Percentiles rank a stretch among this genome's conserved stretches.
phyloP scores from a whole-genome alignment of 2,797 vertebrate species.

The Erethizon dorsatum region DNA sequence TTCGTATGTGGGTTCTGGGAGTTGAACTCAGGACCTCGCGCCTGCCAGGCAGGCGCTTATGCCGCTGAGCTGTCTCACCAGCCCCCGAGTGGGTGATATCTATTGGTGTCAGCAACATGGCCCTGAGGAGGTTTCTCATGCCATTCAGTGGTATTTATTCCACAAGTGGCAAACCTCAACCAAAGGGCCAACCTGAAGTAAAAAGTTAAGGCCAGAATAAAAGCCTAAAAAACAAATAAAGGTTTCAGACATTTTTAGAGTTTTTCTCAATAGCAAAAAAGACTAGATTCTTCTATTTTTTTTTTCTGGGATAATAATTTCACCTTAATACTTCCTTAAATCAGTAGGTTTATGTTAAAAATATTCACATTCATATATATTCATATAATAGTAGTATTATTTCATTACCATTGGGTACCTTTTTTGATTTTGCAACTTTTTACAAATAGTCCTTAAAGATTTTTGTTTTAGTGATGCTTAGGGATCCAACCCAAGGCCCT shows the following conservation, averaged over 20 bases:
- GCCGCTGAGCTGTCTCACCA: no score
- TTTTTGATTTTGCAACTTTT: constrained; percentile 31
- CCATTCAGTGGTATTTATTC: background rate
- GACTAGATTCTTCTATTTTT: background rate
- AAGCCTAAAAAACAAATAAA: background rate
- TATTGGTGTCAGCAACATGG: background rate
- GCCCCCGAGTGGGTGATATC: background rate
- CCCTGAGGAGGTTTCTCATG: background rate
- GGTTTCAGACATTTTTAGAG: background rate
- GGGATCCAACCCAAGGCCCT: background rate
- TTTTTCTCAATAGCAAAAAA: constrained; percentile 5
- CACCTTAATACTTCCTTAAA: constrained; percentile 46
- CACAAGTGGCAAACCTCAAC: background rate
- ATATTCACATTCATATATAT: background rate
- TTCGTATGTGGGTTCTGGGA: no score
- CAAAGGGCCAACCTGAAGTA: background rate
- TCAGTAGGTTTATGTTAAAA: background rate
- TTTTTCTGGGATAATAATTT: constrained; percentile 11
- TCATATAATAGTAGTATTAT: background rate
- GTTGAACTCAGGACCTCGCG: no score
- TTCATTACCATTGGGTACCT: background rate
- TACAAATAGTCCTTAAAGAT: constrained; percentile 43
- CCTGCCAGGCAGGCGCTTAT: no score
- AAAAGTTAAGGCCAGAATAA: background rate
- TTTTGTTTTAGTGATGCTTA: background rate